Conservation (phyloP, 2,113 vertebrate genomes). For the Emydocephalus ijimae region DNA sequence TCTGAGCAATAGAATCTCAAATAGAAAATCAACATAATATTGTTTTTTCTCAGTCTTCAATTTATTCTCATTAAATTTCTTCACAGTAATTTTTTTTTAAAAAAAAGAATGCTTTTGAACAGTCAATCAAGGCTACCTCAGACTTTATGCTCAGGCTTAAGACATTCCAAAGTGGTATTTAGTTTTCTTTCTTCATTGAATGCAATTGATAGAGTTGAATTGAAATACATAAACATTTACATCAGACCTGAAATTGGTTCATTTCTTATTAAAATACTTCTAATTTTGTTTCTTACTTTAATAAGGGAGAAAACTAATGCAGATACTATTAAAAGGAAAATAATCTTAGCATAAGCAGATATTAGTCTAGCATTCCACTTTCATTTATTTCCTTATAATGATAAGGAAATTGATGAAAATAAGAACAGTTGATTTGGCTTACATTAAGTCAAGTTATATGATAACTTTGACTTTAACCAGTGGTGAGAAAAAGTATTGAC, state of each 20-base stretch:
- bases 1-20: neutral
- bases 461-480: neutral
- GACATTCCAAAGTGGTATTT: neutral
- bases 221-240: neutral
- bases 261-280: neutral
- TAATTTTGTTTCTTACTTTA: neutral
- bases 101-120: neutral
- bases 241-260: neutral
- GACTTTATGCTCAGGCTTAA: neutral
- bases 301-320: neutral
- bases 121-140: neutral
- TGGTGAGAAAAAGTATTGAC: neutral
- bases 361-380: neutral
- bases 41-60: neutral
- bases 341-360: neutral
- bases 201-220: neutral
- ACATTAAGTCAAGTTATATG: neutral
- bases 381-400: neutral
- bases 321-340: neutral
- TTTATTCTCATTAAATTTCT: neutral
- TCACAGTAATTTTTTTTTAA: neutral
- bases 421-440: neutral
- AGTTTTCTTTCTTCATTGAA: neutral
- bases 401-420: neutral
- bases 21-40: neutral